Conservation (phyloP, 2,113 vertebrate genomes). For the Pituophis catenifer region DNA sequence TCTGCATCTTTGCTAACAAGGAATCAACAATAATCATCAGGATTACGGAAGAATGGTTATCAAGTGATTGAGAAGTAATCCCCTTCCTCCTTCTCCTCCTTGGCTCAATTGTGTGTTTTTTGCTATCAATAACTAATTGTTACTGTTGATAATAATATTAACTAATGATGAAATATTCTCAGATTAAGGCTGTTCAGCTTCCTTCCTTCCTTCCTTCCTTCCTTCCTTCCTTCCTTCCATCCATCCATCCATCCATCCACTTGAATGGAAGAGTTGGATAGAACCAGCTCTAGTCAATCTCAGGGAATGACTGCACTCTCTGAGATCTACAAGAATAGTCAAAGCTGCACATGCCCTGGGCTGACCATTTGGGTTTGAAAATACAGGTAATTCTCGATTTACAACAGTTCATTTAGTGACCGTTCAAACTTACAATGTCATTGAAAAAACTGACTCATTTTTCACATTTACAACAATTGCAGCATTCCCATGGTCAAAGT, state of each 20-base stretch:
- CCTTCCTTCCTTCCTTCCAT: too few relatives aligned
- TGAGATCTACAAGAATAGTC: not conserved
- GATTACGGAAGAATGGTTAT: not conserved
- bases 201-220: not conserved
- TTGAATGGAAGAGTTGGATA: not conserved
- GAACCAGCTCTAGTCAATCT: not conserved
- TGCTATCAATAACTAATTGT: not conserved
- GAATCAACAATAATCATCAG: not conserved
- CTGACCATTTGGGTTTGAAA: not conserved
- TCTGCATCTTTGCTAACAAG: not conserved
- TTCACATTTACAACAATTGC: not conserved
- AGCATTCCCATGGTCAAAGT: not conserved
- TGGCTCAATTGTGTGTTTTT: not conserved
- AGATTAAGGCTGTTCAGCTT: not conserved
- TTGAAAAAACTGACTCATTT: not conserved
- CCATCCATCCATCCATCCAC: not conserved
- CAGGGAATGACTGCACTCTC: not conserved
- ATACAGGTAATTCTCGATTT: not conserved
- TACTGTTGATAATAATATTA: not conserved
- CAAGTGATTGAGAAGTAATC: not conserved
- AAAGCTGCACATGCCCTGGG: not conserved
- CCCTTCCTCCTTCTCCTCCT: not conserved
- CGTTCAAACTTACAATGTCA: not conserved
- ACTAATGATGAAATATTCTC: not conserved
- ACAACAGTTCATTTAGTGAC: not conserved